Percentiles rank a stretch among this genome's conserved stretches.
Evolutionary conservation across 2,888 invertebrate genomes (phyloP).

Genomic region (Lasioglossum vierecki): DNA sequence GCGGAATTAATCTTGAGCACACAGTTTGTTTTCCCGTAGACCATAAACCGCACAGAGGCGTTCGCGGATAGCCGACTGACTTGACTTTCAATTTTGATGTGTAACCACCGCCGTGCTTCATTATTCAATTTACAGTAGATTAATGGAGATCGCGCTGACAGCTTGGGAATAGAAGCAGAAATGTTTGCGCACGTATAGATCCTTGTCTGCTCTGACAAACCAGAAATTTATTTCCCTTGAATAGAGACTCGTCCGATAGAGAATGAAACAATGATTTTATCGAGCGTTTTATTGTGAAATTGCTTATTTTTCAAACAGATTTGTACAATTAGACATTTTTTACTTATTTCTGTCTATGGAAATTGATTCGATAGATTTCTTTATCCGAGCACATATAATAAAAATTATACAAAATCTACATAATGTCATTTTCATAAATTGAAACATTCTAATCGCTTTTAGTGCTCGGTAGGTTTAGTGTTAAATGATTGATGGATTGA

Average conservation of each 20-base stretch:
- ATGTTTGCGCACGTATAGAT: background rate
- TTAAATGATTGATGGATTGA: too few relatives aligned
- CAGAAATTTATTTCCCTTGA: background rate
- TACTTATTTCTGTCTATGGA: too few relatives aligned
- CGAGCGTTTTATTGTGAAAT: too few relatives aligned
- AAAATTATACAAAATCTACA: too few relatives aligned
- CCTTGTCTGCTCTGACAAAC: background rate
- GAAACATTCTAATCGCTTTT: too few relatives aligned
- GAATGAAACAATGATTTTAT: too few relatives aligned
- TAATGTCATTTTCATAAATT: too few relatives aligned
- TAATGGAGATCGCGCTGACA: background rate
- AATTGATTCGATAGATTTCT: too few relatives aligned
- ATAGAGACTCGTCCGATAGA: background rate
- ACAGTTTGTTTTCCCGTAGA: background rate
- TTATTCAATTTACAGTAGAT: background rate
- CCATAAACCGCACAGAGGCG: background rate
- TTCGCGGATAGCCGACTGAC: background rate
- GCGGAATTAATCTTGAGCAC: conserved; percentile 13
- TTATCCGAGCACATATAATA: too few relatives aligned
- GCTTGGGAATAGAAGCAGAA: background rate
- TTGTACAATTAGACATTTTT: too few relatives aligned
- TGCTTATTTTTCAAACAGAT: too few relatives aligned
- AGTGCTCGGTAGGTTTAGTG: too few relatives aligned
- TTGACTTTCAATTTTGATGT: conserved; percentile 9
- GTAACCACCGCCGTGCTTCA: background rate